phyloP scores from a whole-genome alignment of 2,888 invertebrate species.

The Notocelia uddmanniana region DNA sequence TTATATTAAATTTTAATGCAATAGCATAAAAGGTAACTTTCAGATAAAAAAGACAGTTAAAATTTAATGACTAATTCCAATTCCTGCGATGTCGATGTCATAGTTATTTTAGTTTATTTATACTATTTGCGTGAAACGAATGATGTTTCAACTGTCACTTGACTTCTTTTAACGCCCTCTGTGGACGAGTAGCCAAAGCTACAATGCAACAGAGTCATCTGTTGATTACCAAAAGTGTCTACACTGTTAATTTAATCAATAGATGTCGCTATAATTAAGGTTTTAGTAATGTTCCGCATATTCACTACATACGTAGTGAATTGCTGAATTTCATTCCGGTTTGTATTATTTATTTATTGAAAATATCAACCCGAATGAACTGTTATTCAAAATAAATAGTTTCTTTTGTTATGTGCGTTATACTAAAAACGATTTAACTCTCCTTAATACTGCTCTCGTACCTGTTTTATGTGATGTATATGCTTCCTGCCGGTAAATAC shows the following conservation, averaged over 20 bases:
- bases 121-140: constrained; percentile 23
- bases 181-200: constrained; percentile 31
- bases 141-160: constrained; percentile 18
- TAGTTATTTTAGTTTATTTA: constrained; percentile 27
- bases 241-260: neutral
- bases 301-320: neutral
- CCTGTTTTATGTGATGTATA: too few species aligned
- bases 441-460: neutral
- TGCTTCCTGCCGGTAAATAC: neutral
- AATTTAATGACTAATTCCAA: neutral
- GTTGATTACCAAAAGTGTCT: neutral
- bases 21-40: neutral
- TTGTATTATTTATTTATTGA: too few species aligned
- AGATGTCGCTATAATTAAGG: constrained; percentile 25
- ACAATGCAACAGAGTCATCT: neutral
- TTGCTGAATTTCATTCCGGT: neutral
- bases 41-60: too few species aligned
- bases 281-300: neutral
- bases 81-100: too few species aligned
- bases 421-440: neutral
- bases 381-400: too few species aligned
- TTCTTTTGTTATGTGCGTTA: too few species aligned
- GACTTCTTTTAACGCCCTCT: neutral
- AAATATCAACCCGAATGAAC: too few species aligned
- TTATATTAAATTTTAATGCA: neutral